phyloP scores from a whole-genome alignment of 2,888 invertebrate genomes.

The Napeogenes inachia region DNA sequence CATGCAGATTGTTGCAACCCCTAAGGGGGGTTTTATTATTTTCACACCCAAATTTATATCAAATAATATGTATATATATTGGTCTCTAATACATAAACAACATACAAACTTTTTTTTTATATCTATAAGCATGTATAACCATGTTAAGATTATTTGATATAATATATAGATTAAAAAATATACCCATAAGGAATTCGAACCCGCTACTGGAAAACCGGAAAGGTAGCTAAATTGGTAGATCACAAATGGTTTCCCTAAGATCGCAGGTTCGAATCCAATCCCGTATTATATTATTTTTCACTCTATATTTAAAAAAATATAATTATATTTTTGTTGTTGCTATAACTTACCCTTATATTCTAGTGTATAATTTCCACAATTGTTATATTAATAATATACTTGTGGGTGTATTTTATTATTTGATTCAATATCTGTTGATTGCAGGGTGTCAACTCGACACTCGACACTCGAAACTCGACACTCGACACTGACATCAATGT shows the following conservation, averaged over 20 bases:
- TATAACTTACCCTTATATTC: slow-evolving; percentile 54
- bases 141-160: too few species aligned
- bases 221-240: too few species aligned
- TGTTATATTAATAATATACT: neutral
- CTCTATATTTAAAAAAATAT: slow-evolving; percentile 6
- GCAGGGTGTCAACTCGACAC: slow-evolving; percentile 54
- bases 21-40: neutral
- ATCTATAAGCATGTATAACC: too few species aligned
- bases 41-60: neutral
- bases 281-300: too few species aligned
- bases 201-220: too few species aligned
- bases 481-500: neutral
- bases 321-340: slow-evolving; percentile 57
- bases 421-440: slow-evolving; percentile 45
- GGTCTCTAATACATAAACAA: too few species aligned
- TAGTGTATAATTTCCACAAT: neutral
- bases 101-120: too few species aligned
- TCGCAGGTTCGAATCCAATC: too few species aligned
- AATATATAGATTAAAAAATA: too few species aligned
- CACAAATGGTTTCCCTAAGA: too few species aligned
- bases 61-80: too few species aligned
- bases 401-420: slow-evolving; percentile 5
- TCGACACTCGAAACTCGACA: slow-evolving; percentile 29
- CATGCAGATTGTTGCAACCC: slow-evolving; percentile 12
- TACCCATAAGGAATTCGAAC: too few species aligned